Base-by-base conservation (phyloP, 2,888 invertebrate species). In the Cantharis lateralis region DNA sequence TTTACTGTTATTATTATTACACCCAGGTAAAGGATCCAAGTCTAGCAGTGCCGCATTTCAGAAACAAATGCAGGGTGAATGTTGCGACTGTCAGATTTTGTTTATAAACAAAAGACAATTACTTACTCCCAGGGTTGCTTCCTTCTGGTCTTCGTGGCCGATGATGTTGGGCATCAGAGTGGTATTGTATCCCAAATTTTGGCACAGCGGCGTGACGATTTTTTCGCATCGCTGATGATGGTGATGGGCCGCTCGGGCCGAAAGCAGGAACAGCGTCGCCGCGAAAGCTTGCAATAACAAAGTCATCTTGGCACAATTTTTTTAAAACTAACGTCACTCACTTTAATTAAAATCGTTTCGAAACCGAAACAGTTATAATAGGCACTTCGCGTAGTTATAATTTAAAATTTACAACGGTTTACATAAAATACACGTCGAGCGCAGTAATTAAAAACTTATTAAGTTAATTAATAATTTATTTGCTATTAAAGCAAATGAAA, bases 91-190 rank as follows among this genome's bases (percentile, higher is more conserved):
- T 68, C 11, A 24, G 16, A 9, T 15, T 13, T 20, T 68, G 15
- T 68, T 68, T 68, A 68, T 24, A 62, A 71, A 71, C 9, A 71
- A 16, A 62, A 18, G 7, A 62, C 3, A 71, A 26, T 10, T 10
- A 82, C 90, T 92, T 89, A 96, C 95, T 91, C 92, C 93, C 85
- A 93, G 90, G 84, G 94, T 94, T 72, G 96, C 96, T 85, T 95
- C 94, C 83, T 93, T 91, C 88, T 96, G 96, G 86, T 93, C 93
- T 79, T 91, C 90, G 87, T 96, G 95, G 1, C 95, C 95, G 88
- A 96, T 92, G 79, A 95, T 91, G 89, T 96, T 96, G 71, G 96
- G 96, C 94, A 96, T 94, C 32, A 92, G 92, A 24, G 96, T 96
- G 89, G 93, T 92, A 89, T 96, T 96, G 89, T 96, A 96, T 82